Evolutionary conservation across 2,888 invertebrate genomes (phyloP).

Genomic region (Ganaspis brasiliensis): DNA sequence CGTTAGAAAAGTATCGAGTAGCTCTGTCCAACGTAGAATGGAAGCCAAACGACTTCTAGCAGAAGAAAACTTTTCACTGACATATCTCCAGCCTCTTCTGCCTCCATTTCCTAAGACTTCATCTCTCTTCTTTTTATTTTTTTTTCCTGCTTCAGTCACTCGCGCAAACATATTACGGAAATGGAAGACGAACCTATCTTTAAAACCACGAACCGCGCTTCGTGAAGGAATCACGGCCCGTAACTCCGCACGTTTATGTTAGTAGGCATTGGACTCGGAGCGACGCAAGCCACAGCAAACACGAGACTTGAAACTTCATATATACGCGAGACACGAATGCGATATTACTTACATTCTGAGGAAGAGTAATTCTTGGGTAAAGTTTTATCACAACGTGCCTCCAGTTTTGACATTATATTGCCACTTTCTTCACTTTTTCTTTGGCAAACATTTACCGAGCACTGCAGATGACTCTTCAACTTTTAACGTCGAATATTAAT

Average conservation of each 20-base stretch:
- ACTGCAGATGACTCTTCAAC: constrained; percentile 34
- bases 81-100: constrained; percentile 59
- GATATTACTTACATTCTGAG: constrained; percentile 43
- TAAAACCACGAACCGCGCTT: constrained; percentile 23
- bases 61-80: constrained; percentile 69
- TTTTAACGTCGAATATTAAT: constrained; percentile 41
- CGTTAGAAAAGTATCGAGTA: constrained; percentile 70
- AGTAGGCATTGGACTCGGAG: constrained; percentile 12
- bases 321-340: constrained; percentile 40
- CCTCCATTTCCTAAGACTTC: constrained; percentile 46
- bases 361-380: constrained; percentile 34
- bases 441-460: constrained; percentile 20
- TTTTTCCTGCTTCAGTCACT: background rate
- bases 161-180: constrained; percentile 38
- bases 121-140: constrained; percentile 16
- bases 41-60: constrained; percentile 66
- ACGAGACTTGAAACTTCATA: constrained; percentile 33
- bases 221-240: constrained; percentile 30
- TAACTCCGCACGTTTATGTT: constrained; percentile 39
- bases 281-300: constrained; percentile 28
- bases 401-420: constrained; percentile 39
- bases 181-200: constrained; percentile 40
- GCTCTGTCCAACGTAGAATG: constrained; percentile 63
- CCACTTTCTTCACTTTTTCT: constrained; percentile 30
- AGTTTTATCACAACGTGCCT: constrained; percentile 42